Conservation (phyloP, 2,113 vertebrate genomes). For the Furnarius figulus region DNA sequence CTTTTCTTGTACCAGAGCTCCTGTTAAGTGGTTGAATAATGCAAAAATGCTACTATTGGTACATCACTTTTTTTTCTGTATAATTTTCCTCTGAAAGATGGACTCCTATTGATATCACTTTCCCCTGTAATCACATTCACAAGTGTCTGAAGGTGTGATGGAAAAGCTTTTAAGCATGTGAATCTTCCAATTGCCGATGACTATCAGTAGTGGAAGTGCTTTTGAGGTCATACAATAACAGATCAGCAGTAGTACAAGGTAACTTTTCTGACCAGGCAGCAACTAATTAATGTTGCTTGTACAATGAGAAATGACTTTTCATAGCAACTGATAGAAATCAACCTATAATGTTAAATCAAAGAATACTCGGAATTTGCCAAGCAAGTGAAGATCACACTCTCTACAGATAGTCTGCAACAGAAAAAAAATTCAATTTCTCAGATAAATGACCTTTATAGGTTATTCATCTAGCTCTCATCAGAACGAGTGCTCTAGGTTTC, state of each 20-base stretch:
- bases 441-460: neutral
- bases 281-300: neutral
- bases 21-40: neutral
- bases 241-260: neutral
- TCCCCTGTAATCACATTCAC: neutral
- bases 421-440: neutral
- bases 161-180: neutral
- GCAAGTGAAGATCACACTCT: neutral
- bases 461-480: neutral
- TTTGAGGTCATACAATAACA: neutral
- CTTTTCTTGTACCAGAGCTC: neutral
- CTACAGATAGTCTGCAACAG: neutral
- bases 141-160: neutral
- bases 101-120: neutral
- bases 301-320: neutral
- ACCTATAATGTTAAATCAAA: neutral
- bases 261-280: slow-evolving; percentile 4
- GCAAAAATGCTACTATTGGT: neutral
- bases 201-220: neutral
- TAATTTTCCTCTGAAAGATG: neutral
- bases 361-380: neutral
- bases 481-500: neutral
- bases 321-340: neutral
- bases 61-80: neutral
- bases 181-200: neutral